Evolutionary conservation across 1,140 invertebrate species (phyloP).

Genomic region (Maniola jurtina): DNA sequence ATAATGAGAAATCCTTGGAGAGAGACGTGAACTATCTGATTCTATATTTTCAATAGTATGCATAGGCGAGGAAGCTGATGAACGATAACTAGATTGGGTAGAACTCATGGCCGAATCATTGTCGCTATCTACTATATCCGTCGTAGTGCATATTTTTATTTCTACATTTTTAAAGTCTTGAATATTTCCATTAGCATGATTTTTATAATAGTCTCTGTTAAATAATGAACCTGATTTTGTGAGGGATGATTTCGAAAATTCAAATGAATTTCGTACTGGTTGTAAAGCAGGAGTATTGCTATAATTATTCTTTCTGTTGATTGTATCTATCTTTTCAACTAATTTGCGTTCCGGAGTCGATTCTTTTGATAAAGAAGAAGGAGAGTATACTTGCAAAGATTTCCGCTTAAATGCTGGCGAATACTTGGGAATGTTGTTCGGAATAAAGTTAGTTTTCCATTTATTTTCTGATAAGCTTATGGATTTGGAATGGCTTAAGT

Average conservation of each 20-base stretch:
- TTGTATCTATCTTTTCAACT: constrained; percentile 50
- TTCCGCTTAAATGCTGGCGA: constrained; percentile 91
- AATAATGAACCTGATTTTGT: constrained; percentile 32
- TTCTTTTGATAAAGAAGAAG: constrained; percentile 67
- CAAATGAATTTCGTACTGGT: constrained; percentile 63
- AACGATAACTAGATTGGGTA: constrained; percentile 85
- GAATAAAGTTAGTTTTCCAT: constrained; percentile 77
- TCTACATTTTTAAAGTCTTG: constrained; percentile 66
- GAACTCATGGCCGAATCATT: constrained; percentile 92
- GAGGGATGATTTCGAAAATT: constrained; percentile 40
- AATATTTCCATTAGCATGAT: constrained; percentile 44
- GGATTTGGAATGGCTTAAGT: constrained; percentile 37
- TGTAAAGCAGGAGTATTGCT: constrained; percentile 46
- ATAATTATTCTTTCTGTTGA: constrained; percentile 47
- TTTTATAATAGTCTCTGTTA: constrained; percentile 52
- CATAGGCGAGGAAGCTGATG: constrained; percentile 83
- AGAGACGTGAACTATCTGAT: constrained; percentile 71
- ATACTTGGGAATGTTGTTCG: constrained; percentile 86
- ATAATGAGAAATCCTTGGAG: constrained; percentile 64
- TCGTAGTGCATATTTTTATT: constrained; percentile 67
- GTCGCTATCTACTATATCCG: constrained; percentile 85
- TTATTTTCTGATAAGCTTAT: constrained; percentile 61
- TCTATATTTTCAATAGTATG: constrained; percentile 67
- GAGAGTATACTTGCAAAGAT: constrained; percentile 83
- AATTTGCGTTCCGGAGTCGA: constrained; percentile 66